Conservation (phyloP, 2,888 invertebrate species). For the Myopa testacea region DNA sequence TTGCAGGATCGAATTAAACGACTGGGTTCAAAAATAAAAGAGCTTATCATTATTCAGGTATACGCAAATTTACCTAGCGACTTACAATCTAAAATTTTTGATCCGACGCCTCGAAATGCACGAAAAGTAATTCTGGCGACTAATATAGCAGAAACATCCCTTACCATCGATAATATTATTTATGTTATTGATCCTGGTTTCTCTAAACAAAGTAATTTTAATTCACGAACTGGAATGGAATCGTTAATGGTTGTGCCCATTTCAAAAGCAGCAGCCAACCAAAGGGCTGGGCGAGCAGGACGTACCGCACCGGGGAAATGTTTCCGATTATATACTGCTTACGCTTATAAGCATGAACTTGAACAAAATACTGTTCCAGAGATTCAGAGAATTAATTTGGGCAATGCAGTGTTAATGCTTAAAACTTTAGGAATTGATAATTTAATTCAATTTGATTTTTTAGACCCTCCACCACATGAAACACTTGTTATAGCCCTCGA, state of each 20-base stretch:
- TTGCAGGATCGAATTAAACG: conserved; percentile 90
- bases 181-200: conserved; percentile 99
- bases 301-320: conserved; percentile 98
- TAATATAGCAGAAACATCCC: conserved; percentile 98
- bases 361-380: conserved; percentile 99
- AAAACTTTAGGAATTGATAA: conserved; percentile 98
- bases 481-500: conserved; percentile 93
- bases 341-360: conserved; percentile 98
- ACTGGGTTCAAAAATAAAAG: conserved; percentile 92
- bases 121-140: conserved; percentile 98
- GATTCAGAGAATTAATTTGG: conserved; percentile 96
- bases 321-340: conserved; percentile 96
- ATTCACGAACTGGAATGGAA: conserved; percentile 98
- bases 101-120: conserved; percentile 95
- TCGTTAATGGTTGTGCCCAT: conserved; percentile 98
- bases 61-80: conserved; percentile 99
- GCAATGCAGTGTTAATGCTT: conserved; percentile 94
- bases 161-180: conserved; percentile 98
- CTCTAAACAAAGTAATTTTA: conserved; percentile 98
- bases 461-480: conserved; percentile 97
- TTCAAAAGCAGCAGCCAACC: conserved; percentile 97
- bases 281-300: conserved; percentile 95
- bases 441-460: conserved; percentile 96
- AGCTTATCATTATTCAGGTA: conserved; percentile 92
- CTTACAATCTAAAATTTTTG: conserved; percentile 99